Percentiles rank a stretch among this genome's conserved stretches.
phyloP scores from a whole-genome alignment of 2,888 invertebrate species.

The Nymphalis urticae region DNA sequence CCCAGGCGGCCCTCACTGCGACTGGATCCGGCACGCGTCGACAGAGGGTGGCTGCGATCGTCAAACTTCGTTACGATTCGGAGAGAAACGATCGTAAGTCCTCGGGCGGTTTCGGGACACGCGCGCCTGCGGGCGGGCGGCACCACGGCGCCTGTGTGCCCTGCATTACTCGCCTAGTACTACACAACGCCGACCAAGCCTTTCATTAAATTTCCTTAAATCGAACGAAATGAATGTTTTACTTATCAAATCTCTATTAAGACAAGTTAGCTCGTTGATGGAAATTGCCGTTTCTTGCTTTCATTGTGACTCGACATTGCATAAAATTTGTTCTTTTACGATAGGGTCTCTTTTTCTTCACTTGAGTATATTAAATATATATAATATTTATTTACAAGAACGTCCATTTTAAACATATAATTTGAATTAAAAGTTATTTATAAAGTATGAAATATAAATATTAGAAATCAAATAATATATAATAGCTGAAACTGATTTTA shows the following conservation, averaged over 20 bases:
- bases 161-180: constrained; percentile 63
- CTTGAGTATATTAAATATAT: too few relatives aligned
- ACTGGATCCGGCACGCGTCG: constrained; percentile 77
- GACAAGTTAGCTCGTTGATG: not conserved
- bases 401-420: too few relatives aligned
- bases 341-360: too few relatives aligned
- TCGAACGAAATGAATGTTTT: constrained; percentile 50
- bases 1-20: constrained; percentile 77
- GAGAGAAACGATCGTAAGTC: constrained; percentile 75
- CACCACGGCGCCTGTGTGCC: constrained; percentile 59
- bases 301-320: not conserved
- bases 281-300: not conserved
- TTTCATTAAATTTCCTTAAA: constrained; percentile 65
- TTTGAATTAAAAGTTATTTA: too few relatives aligned
- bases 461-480: too few relatives aligned
- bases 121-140: constrained; percentile 77
- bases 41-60: constrained; percentile 75
- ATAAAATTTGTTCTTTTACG: too few relatives aligned
- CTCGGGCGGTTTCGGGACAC: constrained; percentile 76
- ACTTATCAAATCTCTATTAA: constrained; percentile 21
- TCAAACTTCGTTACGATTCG: constrained; percentile 78
- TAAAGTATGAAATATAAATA: too few relatives aligned
- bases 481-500: not conserved
- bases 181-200: constrained; percentile 57
- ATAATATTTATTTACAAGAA: too few relatives aligned